phyloP scores from a whole-genome alignment of 2,797 vertebrate species.

The Tinamus major region DNA sequence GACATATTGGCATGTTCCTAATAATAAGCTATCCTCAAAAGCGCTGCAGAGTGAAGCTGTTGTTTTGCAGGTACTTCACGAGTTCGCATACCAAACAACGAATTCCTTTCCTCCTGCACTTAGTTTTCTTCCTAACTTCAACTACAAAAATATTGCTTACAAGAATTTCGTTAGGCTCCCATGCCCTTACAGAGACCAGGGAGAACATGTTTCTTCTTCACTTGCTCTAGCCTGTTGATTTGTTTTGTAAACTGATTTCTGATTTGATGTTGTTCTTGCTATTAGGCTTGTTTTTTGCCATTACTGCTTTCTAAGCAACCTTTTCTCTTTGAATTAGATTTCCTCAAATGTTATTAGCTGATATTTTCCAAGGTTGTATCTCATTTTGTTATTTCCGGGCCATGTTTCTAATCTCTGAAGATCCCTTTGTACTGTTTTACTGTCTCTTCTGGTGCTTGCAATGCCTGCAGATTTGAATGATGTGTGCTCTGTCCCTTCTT shows the following conservation, averaged over 20 bases:
- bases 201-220: neutral
- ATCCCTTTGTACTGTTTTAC: neutral
- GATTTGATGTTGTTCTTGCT: neutral
- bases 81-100: neutral
- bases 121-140: neutral
- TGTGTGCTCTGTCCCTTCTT: neutral
- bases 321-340: neutral
- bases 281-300: neutral
- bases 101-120: neutral
- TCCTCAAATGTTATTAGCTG: neutral
- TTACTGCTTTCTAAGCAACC: neutral
- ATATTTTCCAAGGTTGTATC: neutral
- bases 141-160: neutral
- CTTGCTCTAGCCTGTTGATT: neutral
- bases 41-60: neutral
- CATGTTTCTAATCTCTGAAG: neutral
- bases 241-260: neutral
- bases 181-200: accelerated
- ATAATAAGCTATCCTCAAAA: neutral
- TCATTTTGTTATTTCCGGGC: neutral
- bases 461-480: neutral
- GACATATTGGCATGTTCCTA: neutral
- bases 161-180: neutral
- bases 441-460: neutral
- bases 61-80: neutral